phyloP scores from a whole-genome alignment of 2,888 invertebrate genomes.

The Copidosoma aretas region DNA sequence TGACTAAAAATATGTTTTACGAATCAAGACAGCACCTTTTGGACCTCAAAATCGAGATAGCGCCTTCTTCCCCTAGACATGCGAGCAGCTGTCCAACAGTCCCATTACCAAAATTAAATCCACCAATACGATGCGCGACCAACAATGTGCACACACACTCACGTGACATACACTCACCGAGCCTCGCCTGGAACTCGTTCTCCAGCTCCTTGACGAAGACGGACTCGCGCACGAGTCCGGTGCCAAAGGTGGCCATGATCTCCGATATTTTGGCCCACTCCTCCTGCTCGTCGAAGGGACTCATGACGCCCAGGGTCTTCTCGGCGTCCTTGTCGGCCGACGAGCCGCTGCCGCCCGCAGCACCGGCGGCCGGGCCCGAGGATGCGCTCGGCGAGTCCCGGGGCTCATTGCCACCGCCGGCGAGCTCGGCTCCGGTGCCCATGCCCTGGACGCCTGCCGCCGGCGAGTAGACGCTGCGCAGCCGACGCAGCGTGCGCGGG shows the following conservation, averaged over 20 bases:
- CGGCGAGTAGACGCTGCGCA: conserved; percentile 74
- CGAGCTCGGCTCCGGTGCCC: conserved; percentile 54
- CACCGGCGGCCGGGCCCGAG: background rate
- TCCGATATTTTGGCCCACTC: conserved; percentile 97
- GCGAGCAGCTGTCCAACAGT: too few species aligned
- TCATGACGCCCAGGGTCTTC: conserved; percentile 69
- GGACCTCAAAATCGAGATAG: too few species aligned
- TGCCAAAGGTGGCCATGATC: conserved; percentile 93
- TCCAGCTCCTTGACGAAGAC: conserved; percentile 81
- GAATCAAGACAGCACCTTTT: too few species aligned
- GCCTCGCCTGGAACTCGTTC: conserved; percentile 77
- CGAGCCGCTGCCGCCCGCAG: too few species aligned
- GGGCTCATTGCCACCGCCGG: conserved; percentile 49
- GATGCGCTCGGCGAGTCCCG: background rate
- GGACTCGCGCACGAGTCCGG: conserved; percentile 78
- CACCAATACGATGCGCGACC: too few species aligned
- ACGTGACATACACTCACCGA: conserved; percentile 65
- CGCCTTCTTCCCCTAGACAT: too few species aligned
- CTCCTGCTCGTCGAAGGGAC: conserved; percentile 92
- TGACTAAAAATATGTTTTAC: too few species aligned
- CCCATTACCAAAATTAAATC: too few species aligned
- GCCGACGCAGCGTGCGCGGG: conserved; percentile 77
- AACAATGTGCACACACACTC: too few species aligned
- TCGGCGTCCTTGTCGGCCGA: conserved; percentile 57
- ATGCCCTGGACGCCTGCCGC: conserved; percentile 49